Percentiles rank a stretch among this genome's conserved stretches.
Evolutionary conservation across 2,797 vertebrate genomes (phyloP).

Genomic region (Enteromius viviparus): DNA sequence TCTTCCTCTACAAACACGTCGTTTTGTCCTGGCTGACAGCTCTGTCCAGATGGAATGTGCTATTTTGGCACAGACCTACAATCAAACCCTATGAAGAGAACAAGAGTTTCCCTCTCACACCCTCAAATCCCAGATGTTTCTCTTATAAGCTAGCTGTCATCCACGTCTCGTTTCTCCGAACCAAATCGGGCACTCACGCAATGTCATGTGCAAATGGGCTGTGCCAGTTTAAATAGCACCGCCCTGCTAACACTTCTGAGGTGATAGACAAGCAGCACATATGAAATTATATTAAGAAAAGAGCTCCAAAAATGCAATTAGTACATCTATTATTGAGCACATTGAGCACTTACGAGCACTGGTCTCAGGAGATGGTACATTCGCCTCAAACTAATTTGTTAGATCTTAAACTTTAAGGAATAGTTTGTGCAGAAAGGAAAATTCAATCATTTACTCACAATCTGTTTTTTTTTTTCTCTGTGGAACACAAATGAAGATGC

Average conservation of each 20-base stretch:
- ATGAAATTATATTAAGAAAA: constrained; percentile 48
- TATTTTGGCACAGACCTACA: constrained; percentile 44
- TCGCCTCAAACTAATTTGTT: background rate
- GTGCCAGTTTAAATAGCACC: constrained; percentile 39
- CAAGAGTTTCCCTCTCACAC: constrained; percentile 23
- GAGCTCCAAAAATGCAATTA: constrained; percentile 69
- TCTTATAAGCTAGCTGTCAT: constrained; percentile 53
- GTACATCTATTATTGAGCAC: constrained; percentile 57
- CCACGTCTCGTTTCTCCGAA: constrained; percentile 13
- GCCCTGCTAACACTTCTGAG: constrained; percentile 57
- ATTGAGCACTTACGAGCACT: background rate
- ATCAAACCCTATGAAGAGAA: constrained; percentile 1
- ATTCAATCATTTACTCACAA: background rate
- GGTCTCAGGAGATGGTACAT: background rate
- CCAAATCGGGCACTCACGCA: constrained; percentile 21
- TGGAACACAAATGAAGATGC: background rate
- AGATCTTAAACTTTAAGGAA: background rate
- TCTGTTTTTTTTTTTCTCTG: background rate
- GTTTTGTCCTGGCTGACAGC: constrained; percentile 32
- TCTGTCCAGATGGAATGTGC: constrained; percentile 29
- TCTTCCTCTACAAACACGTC: constrained; percentile 25
- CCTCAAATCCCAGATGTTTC: constrained; percentile 46
- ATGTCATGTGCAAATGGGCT: constrained; percentile 58
- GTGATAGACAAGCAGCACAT: constrained; percentile 44
- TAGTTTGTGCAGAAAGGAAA: background rate